These are phyloP conservation scores for Blera fallax DNA, from an alignment of 2,888 invertebrate species.

Conservation along the genomic window DNA sequence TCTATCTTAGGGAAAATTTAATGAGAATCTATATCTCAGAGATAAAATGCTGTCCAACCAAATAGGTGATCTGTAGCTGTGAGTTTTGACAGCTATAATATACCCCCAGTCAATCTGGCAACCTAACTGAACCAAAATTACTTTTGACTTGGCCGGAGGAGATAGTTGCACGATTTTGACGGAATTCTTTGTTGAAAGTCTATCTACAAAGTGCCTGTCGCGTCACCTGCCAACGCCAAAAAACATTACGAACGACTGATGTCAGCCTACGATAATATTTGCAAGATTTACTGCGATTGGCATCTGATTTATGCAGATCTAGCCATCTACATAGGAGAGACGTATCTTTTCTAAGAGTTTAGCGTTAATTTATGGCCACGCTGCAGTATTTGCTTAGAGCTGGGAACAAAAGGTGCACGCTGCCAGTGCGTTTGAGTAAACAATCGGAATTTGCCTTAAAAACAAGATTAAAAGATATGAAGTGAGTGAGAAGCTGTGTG, in stretches of 20 bases:
- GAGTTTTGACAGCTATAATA: background rate
- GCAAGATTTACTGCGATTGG: background rate
- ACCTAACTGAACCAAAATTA: background rate
- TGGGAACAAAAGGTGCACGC: background rate
- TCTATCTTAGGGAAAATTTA: background rate
- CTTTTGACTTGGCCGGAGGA: background rate
- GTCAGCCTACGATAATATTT: background rate
- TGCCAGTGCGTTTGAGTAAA: background rate
- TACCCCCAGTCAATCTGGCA: background rate
- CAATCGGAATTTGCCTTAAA: background rate
- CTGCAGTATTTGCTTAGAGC: background rate
- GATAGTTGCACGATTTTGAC: background rate
- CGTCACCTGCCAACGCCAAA: too few species aligned
- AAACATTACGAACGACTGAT: background rate
- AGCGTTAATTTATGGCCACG: background rate
- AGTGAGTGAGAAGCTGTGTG: background rate
- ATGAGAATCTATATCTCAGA: background rate
- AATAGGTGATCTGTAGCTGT: background rate
- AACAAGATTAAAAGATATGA: background rate
- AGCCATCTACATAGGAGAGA: background rate
- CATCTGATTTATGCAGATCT: constrained; percentile 38
- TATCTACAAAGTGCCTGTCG: background rate
- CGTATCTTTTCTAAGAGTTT: background rate
- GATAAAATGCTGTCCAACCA: constrained; percentile 20
- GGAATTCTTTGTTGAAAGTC: background rate